Evolutionary conservation across 2,888 invertebrate genomes (phyloP), one percentile per base, ranked within the genome.

Genomic region (Xanthorhoe designata): DNA sequence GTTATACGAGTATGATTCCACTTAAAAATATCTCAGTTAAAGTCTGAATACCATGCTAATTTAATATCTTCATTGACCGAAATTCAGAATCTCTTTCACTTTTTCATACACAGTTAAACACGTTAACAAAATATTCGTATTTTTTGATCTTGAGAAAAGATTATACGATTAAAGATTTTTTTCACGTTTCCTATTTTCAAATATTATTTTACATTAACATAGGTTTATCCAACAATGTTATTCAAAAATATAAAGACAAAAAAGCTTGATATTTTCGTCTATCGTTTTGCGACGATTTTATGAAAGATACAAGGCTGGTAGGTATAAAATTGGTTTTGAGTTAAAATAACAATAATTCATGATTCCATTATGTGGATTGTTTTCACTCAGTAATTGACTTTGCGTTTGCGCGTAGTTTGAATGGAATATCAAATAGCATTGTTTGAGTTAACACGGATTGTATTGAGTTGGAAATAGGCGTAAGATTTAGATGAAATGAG

Each of bases 381-480:
- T 84, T 79, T 78, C 75, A 55, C 69, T 75, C 54, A 55, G 56
- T 82, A 83, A 84, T 82, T 81, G 77, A 78, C 75, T 81, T 75
- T 65, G 69, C 69, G 68, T 67, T 75, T 78, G 77, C 9, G 70
- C 71, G 74, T 69, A 75, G 75, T 75, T 71, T 70, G 61, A 73
- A 71, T 72, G 52, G 68, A 61, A 52, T 61, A 64, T 49, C 49
- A 56, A 62, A 70, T 62, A 57, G 59, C 50, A 67, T 69, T 66
- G 56, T 62, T 60, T 64, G 47, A 52, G 52, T 55, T 61, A 45
- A 49, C 56, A 19, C 49, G 47, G 45, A 24, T 52, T 54, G 57
- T 47, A 57, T 58, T 60, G n/a, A 8, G 50, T 32, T 35, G 55
- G 29, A 45, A 65, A 32, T 7, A 32, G 32, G 35, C 58, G 19